Base-by-base conservation (phyloP, 2,888 invertebrate genomes). In the Sarcophaga caerulescens region DNA sequence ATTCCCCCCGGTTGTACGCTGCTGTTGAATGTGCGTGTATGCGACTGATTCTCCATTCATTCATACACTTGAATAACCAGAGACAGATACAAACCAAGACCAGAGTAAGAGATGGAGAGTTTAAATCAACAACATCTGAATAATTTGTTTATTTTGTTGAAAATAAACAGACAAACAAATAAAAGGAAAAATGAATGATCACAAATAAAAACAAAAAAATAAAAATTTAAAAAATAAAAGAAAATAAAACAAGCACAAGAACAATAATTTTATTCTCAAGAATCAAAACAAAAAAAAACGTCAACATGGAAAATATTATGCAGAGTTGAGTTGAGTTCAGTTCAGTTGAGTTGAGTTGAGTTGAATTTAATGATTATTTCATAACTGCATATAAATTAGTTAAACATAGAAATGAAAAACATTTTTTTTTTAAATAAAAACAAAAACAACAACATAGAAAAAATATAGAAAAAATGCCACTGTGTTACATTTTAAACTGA, bases 371-470 rank as follows among this genome's bases (percentile, higher is more conserved):
- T 89, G 89, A 89, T 88, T 88, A 88, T 88, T 85, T 89, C 88
- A 89, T 89, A 89, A 88, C 89, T 89, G 89, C 89, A 89, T 89
- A 89, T 88, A 89, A 89, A 89, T 89, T 89, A 89, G 88, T 85
- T 85, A 85, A 87, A 84, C 80, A 87, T 79, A 84, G 82, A 85
- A 73, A 74, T 35, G 35, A 10, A 35, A 35, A 35, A 35, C 8
- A 8, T 35, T 35, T 6, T 6, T 35, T 35, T 10, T 35, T 35
- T 35, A 35, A 35, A 35, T 35, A 35, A 35, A 35, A 35, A 35
- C 10, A 35, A 35, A 35, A 35, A 35, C 35, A 35, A 35, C 35
- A 35, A 35, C 35, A 35, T 10, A 35, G 8, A 35, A 35, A 35
- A 35, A 35, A 35, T 3, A 10, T 8, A 35, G 35, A 35, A 35